Evolutionary conservation across 2,113 vertebrate genomes (phyloP).

Genomic region (Otolemur garnettii): DNA sequence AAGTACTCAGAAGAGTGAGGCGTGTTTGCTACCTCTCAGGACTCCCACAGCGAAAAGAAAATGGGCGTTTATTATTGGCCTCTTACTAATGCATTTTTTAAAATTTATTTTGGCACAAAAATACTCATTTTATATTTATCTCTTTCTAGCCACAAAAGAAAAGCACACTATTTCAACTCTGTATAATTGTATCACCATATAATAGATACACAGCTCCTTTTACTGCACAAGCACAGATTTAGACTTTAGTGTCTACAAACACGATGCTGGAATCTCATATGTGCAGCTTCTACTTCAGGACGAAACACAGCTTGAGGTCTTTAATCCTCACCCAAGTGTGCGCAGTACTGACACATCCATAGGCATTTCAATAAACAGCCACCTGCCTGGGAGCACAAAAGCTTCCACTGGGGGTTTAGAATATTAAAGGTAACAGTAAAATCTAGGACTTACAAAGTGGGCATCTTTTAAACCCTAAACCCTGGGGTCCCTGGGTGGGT

Average conservation of each 20-base stretch:
- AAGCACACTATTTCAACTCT: neutral
- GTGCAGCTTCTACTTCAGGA: rapidly evolving
- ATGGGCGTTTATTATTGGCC: neutral
- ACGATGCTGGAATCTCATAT: rapidly evolving
- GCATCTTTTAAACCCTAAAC: neutral
- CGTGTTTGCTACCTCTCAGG: neutral
- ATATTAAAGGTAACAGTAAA: neutral
- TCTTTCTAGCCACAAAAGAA: neutral
- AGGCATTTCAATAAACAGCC: neutral
- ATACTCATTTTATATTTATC: neutral
- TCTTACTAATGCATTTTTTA: neutral
- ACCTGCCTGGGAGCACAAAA: neutral
- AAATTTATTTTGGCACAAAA: neutral
- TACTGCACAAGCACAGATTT: rapidly evolving
- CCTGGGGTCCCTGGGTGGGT: too few species aligned
- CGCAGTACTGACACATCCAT: neutral
- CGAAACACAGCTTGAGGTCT: neutral
- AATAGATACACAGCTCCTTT: rapidly evolving
- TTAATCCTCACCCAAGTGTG: neutral
- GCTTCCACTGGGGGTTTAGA: neutral
- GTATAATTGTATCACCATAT: rapidly evolving
- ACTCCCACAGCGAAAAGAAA: neutral
- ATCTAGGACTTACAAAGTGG: rapidly evolving
- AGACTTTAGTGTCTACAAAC: neutral
- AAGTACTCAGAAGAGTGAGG: neutral